Evolutionary conservation across 2,797 vertebrate species (phyloP), one percentile per base, ranked within the genome.

Genomic region (Enteromius mattozi): DNA sequence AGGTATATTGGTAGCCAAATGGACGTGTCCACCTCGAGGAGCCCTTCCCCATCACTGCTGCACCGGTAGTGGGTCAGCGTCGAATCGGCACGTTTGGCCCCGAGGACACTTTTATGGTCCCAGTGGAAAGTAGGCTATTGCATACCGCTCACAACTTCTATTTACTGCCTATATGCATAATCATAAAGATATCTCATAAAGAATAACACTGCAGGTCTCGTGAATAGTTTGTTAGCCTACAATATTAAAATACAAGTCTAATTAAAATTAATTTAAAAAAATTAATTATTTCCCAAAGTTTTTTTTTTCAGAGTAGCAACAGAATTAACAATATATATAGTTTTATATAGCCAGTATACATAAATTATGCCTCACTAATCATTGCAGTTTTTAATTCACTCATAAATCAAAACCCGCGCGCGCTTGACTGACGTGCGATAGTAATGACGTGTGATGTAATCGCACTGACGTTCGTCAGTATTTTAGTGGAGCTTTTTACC

Each of bases 1-100:
- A 24, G 54, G n/a, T 59, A 24, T 59, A 59, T 13, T 30, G 16
- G 27, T 35, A 21, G 51, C 0, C 16, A 35, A 12, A 35, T 56
- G 56, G 24, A 33, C 72, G 33, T 63, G 74, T 79, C 79, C 82
- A 79, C 82, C 51, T 75, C 74, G 87, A 45, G 87, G 85, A 80
- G 87, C 83, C 69, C 85, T 80, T 76, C 4, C 27, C 54, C 74
- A 37, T 63, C 82, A 17, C 59, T 12, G n/a, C 19, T 61, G 10
- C 6, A 17, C 19, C 4, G 30, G 59, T 37, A 49, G 61, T 30
- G 17, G 71, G 78, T 70, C 85, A 75, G 33, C 21, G n/a, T 74
- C 45, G 37, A 49, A 42, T 78, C 77, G 24, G 21, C 71, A 68
- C 27, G 63, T 33, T 81, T 81, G 49, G 72, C 66, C 49, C 66